Evolutionary conservation across 37 sponge, comb jelly and placozoan genomes (phyloP).

Genomic region (Chondrosia reniformis): DNA sequence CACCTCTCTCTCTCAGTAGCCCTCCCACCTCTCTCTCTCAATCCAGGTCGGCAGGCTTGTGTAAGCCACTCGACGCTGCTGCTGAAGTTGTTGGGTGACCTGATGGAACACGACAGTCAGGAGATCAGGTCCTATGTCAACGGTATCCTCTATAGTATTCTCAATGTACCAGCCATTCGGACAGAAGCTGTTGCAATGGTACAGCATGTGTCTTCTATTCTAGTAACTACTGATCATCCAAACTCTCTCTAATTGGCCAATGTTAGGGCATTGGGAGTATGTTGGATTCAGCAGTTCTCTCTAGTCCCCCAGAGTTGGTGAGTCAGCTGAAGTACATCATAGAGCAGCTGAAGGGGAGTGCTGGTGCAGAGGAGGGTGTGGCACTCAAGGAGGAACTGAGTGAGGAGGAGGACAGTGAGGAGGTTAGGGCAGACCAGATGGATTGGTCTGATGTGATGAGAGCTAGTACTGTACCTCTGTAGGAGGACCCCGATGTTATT

Average conservation of each 20-base stretch:
- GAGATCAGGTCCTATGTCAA: conserved; percentile 80
- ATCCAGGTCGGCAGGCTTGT: conserved; percentile 43
- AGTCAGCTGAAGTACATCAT: conserved; percentile 70
- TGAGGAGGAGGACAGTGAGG: conserved; percentile 49
- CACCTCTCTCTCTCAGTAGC: too few species aligned
- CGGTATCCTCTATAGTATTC: conserved; percentile 78
- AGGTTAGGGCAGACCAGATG: conserved; percentile 12
- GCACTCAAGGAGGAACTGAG: conserved; percentile 20
- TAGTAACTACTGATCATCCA: too few species aligned
- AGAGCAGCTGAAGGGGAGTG: conserved; percentile 34
- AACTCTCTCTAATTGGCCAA: too few species aligned
- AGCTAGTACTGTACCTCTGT: not conserved
- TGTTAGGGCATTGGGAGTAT: conserved; percentile 65
- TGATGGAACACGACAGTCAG: conserved; percentile 59
- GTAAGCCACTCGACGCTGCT: not conserved
- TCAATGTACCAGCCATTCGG: conserved; percentile 37
- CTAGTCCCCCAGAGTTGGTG: conserved; percentile 51
- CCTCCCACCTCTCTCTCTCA: not conserved
- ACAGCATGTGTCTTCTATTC: not conserved
- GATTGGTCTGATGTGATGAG: too few species aligned
- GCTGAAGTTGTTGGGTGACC: conserved; percentile 49
- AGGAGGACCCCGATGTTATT: conserved; percentile 67
- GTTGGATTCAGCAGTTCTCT: conserved; percentile 39
- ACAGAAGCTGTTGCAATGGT: conserved; percentile 60
- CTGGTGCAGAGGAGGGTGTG: not conserved